Conservation (phyloP, 1,140 invertebrate genomes). For the Brachionus rotundiformis region DNA sequence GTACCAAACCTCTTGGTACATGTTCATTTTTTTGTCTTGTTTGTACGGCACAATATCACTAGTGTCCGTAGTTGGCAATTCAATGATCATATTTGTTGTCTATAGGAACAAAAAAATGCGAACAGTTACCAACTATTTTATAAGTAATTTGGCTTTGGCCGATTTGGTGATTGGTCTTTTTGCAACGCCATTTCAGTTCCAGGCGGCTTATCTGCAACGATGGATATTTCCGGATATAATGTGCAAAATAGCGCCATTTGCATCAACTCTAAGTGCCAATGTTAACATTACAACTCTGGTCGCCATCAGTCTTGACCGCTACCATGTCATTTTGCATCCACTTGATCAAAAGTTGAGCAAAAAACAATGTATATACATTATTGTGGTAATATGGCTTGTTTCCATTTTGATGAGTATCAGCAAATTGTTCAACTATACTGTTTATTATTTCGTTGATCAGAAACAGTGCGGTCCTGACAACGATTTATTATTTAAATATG, state of each 20-base stretch:
- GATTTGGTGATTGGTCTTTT: slow-evolving; percentile 78
- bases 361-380: slow-evolving; percentile 71
- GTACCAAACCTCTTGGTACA: slow-evolving; percentile 74
- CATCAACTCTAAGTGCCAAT: slow-evolving; percentile 75
- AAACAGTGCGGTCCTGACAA: slow-evolving; percentile 4
- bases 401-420: slow-evolving; percentile 69
- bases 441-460: not conserved
- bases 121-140: slow-evolving; percentile 79
- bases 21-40: slow-evolving; percentile 74
- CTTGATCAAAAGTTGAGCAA: slow-evolving; percentile 72
- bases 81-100: slow-evolving; percentile 78
- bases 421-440: slow-evolving; percentile 59
- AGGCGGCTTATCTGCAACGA: slow-evolving; percentile 76
- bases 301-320: slow-evolving; percentile 76
- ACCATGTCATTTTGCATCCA: slow-evolving; percentile 76
- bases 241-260: slow-evolving; percentile 79
- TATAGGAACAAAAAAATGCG: slow-evolving; percentile 70
- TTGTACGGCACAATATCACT: slow-evolving; percentile 80
- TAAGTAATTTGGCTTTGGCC: slow-evolving; percentile 75
- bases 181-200: slow-evolving; percentile 73
- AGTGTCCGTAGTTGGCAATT: slow-evolving; percentile 77
- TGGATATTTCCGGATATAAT: slow-evolving; percentile 81
- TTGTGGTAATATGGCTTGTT: slow-evolving; percentile 72
- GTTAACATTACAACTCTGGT: slow-evolving; percentile 79
- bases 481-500: not conserved